These are phyloP conservation scores for Conus canariensis DNA, from an alignment of 2,888 invertebrate species.

Conservation along the genomic window DNA sequence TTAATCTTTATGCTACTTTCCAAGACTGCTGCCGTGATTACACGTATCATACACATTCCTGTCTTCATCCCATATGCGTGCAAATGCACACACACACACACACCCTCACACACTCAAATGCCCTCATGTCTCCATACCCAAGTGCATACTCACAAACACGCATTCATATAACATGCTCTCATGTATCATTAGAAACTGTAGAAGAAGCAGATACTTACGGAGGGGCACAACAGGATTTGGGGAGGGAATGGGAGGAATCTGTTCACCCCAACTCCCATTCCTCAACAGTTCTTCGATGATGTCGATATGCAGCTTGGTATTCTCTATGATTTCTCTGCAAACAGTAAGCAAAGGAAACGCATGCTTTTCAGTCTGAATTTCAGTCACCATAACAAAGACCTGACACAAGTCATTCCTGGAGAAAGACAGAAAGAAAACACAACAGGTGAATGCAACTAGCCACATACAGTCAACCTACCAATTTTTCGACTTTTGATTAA, in stretches of 20 bases:
- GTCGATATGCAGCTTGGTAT: constrained; percentile 86
- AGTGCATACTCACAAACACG: background rate
- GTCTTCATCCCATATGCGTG: too few species aligned
- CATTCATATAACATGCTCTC: background rate
- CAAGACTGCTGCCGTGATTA: too few species aligned
- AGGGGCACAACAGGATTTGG: constrained; percentile 46
- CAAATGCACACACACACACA: too few species aligned
- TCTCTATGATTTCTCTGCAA: constrained; percentile 87
- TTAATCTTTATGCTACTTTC: too few species aligned
- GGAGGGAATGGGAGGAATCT: constrained; percentile 80
- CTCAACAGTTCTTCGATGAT: constrained; percentile 86
- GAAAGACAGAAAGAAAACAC: background rate
- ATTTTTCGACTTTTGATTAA: too few species aligned
- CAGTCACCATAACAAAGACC: background rate
- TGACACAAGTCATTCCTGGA: background rate
- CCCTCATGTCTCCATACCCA: too few species aligned
- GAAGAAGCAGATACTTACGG: constrained; percentile 35
- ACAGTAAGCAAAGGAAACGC: background rate
- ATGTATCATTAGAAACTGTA: background rate
- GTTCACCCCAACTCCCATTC: constrained; percentile 86
- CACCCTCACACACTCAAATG: too few species aligned
- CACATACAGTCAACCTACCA: too few species aligned
- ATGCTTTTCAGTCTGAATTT: background rate
- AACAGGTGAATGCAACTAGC: background rate
- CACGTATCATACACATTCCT: too few species aligned